Evolutionary conservation across 2,888 invertebrate genomes (phyloP).

Genomic region (Auanema sp.): DNA sequence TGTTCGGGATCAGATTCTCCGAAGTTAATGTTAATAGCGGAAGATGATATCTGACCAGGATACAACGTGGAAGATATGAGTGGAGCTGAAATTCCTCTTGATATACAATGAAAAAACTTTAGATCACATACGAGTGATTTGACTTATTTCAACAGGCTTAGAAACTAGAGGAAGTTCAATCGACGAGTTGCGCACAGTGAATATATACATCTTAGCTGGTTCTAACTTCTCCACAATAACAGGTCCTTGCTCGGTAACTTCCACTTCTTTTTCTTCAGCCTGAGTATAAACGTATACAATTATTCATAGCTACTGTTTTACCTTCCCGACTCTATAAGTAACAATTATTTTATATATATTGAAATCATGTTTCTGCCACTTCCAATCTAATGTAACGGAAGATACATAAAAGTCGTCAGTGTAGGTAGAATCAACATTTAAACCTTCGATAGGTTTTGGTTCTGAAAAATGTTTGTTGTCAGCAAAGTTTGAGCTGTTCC

Average conservation of each 20-base stretch:
- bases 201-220: slow-evolving; percentile 48
- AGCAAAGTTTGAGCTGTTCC: background rate
- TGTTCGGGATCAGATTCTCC: slow-evolving; percentile 60
- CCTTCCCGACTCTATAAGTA: slow-evolving; percentile 50
- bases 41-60: slow-evolving; percentile 60
- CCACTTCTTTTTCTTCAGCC: slow-evolving; percentile 31
- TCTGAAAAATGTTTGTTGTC: slow-evolving; percentile 32
- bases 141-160: slow-evolving; percentile 44
- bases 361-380: slow-evolving; percentile 48
- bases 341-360: slow-evolving; percentile 52
- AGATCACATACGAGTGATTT: slow-evolving; percentile 52
- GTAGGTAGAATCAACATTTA: slow-evolving; percentile 32
- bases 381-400: slow-evolving; percentile 44
- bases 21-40: slow-evolving; percentile 61
- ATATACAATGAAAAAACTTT: background rate
- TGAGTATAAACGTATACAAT: slow-evolving; percentile 15
- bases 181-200: slow-evolving; percentile 54
- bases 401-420: slow-evolving; percentile 61
- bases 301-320: slow-evolving; percentile 11
- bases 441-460: slow-evolving; percentile 47
- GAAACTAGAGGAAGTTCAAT: slow-evolving; percentile 49
- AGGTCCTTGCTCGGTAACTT: slow-evolving; percentile 40
- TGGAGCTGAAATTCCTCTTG: slow-evolving; percentile 40
- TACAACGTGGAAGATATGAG: slow-evolving; percentile 60
- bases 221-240: slow-evolving; percentile 50